Base-by-base conservation (phyloP, 1,140 invertebrate genomes). In the Pogonomyrmex californicus region DNA sequence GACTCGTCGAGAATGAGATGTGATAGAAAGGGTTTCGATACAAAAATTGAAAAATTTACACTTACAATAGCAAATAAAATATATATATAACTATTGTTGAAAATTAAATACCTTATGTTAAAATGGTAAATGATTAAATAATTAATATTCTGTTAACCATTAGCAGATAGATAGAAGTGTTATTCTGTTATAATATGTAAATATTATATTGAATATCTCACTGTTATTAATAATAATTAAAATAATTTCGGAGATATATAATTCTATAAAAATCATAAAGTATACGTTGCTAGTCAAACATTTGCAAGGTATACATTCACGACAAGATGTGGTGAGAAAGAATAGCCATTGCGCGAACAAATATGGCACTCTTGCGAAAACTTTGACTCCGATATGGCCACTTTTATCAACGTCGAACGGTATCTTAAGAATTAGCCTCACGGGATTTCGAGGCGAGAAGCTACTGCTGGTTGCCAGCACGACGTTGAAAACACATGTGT, bases 401-500 rank as follows among this genome's bases (percentile, higher is more conserved):
- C 62, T 82, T 89, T 82, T 87, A 62, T 81, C 66, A 86, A 86
- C 65, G 75, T 87, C 87, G 86, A 83, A 86, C 87, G 9, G 76
- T 81, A 85, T 86, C 78, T 88, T 88, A 88, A 81, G 68, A 77
- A 86, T 85, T 86, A 90, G 58, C 78, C 87, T 23, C 85, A 1
- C 41, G 77, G 60, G 87, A 89, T 85, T 85, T 87, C 82, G 75
- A 77, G 81, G 54, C 36, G 82, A 86, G 63, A 87, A 54, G 56
- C 47, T 30, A 49, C 62, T 17, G 47, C 38, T 56, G 62, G 60
- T 36, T 51, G n/a, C 30, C 51, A 44, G 17, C 36, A 60, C 36
- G 49, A 78, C 30, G 71, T 71, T 51, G 86, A 63, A 86, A 56
- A 77, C 82, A 70, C 56, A 63, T 85, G 82, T 85, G 71, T 56